Percentiles rank a stretch among this genome's conserved stretches.
Conservation (phyloP, 2,797 vertebrate species). For the Enteromius mattozi region DNA sequence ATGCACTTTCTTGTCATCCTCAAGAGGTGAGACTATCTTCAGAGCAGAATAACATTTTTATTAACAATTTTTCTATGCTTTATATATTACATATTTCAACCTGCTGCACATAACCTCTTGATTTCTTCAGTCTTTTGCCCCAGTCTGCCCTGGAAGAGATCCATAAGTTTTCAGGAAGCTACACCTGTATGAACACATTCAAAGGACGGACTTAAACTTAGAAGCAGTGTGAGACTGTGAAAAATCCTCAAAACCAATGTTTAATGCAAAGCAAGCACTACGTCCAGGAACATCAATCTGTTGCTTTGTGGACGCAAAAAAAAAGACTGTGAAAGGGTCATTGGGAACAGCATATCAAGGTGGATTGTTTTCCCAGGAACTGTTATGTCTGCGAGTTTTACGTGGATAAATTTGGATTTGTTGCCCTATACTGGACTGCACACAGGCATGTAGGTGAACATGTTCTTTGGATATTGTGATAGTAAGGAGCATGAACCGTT, state of each 20-base stretch:
- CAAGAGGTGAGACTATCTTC: slow-evolving; percentile 83
- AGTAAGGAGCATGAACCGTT: slow-evolving; percentile 40
- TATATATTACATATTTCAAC: background rate
- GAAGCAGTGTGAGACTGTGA: slow-evolving; percentile 34
- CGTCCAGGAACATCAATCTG: slow-evolving; percentile 45
- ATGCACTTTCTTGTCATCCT: slow-evolving; percentile 94
- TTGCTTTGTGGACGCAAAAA: slow-evolving; percentile 34
- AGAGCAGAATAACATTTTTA: background rate
- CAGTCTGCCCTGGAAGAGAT: slow-evolving; percentile 97
- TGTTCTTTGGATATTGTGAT: slow-evolving; percentile 36
- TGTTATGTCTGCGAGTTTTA: slow-evolving; percentile 43
- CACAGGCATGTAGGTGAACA: slow-evolving; percentile 42
- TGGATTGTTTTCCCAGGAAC: slow-evolving; percentile 53
- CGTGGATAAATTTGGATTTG: slow-evolving; percentile 55
- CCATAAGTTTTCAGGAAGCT: slow-evolving; percentile 94
- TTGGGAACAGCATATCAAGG: slow-evolving; percentile 30
- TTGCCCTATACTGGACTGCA: slow-evolving; percentile 54
- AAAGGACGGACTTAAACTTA: slow-evolving; percentile 91
- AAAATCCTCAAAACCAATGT: slow-evolving; percentile 40
- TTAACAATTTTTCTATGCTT: background rate
- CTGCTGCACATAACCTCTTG: background rate
- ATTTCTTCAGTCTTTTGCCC: slow-evolving; percentile 88
- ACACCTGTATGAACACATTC: slow-evolving; percentile 99
- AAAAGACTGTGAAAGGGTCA: slow-evolving; percentile 46
- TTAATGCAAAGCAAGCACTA: slow-evolving; percentile 45